phyloP scores from a whole-genome alignment of 2,113 vertebrate species.

The Hipposideros armiger region DNA sequence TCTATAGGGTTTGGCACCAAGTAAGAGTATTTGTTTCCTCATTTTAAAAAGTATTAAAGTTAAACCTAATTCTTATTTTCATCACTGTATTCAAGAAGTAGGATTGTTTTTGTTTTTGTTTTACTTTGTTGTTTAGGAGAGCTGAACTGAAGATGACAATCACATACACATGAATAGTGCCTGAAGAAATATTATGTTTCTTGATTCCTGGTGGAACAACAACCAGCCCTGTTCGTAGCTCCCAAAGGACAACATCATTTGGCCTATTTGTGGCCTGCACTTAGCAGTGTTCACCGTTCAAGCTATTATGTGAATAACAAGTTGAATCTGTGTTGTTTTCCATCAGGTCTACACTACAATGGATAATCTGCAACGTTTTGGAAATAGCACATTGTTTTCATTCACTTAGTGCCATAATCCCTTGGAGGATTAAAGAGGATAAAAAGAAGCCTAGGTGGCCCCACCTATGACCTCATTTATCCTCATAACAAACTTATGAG shows the following conservation, averaged over 20 bases:
- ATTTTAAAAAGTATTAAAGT: not conserved
- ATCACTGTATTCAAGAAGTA: not conserved
- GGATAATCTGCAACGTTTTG: not conserved
- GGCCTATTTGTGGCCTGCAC: too few species aligned
- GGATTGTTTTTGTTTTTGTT: not conserved
- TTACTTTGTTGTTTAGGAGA: not conserved
- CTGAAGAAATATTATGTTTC: rapidly evolving
- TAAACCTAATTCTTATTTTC: not conserved
- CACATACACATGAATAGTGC: rapidly evolving
- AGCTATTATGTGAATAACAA: not conserved
- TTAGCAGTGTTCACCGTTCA: not conserved
- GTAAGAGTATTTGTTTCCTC: not conserved
- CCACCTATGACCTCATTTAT: not conserved
- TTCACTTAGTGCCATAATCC: not conserved
- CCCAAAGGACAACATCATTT: not conserved
- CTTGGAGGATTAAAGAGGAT: not conserved
- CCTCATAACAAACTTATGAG: not conserved
- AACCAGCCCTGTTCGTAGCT: too few species aligned
- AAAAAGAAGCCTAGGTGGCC: too few species aligned
- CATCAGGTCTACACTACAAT: not conserved
- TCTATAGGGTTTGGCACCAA: not conserved
- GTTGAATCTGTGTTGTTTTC: too few species aligned
- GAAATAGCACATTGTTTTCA: not conserved
- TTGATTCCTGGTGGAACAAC: not conserved
- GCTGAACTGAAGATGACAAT: not conserved